Evolutionary conservation across 2,888 invertebrate genomes (phyloP), one percentile per base, ranked within the genome.

Genomic region (Scrobipalpa costella): DNA sequence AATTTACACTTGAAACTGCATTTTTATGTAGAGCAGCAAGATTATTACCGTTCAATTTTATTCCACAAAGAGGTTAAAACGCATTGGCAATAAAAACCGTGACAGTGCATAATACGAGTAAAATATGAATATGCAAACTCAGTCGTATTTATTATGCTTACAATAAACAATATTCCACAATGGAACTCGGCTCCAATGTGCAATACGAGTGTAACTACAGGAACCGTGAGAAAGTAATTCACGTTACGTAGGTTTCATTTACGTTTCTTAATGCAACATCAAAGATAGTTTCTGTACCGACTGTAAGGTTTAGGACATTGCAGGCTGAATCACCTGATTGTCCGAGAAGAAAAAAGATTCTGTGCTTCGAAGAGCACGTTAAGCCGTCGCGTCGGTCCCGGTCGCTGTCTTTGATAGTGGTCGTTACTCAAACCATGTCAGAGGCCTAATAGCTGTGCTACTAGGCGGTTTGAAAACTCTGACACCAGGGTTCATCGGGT

Each of bases 101-200:
- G 58, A 63, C 50, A 47, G 19, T 21, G 57, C 58, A 33, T 34
- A 63, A 63, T 63, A 50, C 34, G 58, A 63, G 58, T 58, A 9
- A 40, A 49, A 34, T 44, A 34, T 55, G 50, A 15, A 7, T 7
- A 36, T 44, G 44, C 15, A 33, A 11, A n/a, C 55, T 5, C 55
- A 27, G 34, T 17, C 33, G n/a, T 52, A 52, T 27, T 55, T 49
- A 33, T 55, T 55, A 15, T 27, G 27, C n/a, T 55, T 15, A 55
- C 55, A 55, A 34, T 15, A 34, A 55, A 55, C 19, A 17, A 49
- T 55, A 34, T 34, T 11, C 21, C 15, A n/a, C n/a, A n/a, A 8
- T 27, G 34, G 15, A 55, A 5, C 55, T 34, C n/a, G 34, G 55
- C 11, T 27, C 15, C 34, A 34, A 15, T 15, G 6, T 1, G 49